phyloP scores from a whole-genome alignment of 2,888 invertebrate species.

The Pseudoips prasinana region DNA sequence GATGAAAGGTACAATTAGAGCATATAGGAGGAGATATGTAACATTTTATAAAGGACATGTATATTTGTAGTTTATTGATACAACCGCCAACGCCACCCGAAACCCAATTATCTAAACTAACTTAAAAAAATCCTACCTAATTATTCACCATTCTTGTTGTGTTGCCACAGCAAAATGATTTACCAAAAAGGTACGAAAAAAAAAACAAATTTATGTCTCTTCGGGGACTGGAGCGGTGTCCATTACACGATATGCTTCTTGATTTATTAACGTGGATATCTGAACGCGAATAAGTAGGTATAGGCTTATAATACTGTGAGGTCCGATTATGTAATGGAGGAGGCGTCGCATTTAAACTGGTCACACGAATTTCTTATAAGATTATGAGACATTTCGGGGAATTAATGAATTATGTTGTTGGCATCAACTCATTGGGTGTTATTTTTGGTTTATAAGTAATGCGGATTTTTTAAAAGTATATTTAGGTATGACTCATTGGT shows the following conservation, averaged over 20 bases:
- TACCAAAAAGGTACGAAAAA: conserved; percentile 69
- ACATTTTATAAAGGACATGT: too few species aligned
- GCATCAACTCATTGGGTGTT: too few species aligned
- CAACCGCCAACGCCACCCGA: too few species aligned
- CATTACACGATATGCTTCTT: conserved; percentile 76
- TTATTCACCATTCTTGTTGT: conserved; percentile 42
- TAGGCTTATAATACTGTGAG: conserved; percentile 47
- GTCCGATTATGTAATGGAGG: conserved; percentile 61
- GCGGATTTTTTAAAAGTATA: too few species aligned
- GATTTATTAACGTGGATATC: conserved; percentile 72
- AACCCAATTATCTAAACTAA: too few species aligned
- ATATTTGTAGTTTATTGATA: too few species aligned
- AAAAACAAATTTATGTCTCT: conserved; percentile 74
- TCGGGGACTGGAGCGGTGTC: conserved; percentile 66
- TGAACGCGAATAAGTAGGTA: conserved; percentile 50
- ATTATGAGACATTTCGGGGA: too few species aligned
- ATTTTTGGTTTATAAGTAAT: too few species aligned
- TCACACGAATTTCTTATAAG: conserved; percentile 18
- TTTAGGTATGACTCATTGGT: too few species aligned
- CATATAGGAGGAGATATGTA: too few species aligned
- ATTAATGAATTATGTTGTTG: background rate
- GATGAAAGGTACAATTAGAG: too few species aligned
- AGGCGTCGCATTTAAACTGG: conserved; percentile 27
- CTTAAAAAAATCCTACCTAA: conserved; percentile 37
- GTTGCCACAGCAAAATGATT: conserved; percentile 64